A percentile compares a stretch with the other conserved stretches of the same genome.
These are phyloP conservation scores for Asteroscopus sphinx DNA, from an alignment of 2,888 invertebrate genomes.

Conservation along the genomic window DNA sequence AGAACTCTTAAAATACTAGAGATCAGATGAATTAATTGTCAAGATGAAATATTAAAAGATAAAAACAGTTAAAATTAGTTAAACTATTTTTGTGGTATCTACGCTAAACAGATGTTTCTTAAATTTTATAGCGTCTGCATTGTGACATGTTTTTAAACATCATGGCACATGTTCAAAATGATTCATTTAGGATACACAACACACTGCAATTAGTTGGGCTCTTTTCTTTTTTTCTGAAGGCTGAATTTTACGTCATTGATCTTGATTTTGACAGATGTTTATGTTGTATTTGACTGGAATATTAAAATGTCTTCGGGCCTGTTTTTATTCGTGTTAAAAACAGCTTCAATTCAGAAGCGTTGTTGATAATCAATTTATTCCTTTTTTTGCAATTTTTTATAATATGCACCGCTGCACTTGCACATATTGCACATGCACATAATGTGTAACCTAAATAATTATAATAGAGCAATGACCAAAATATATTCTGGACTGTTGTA, in stretches of 20 bases:
- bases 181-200: constrained; percentile 49
- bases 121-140: constrained; percentile 28
- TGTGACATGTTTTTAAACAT: constrained; percentile 54
- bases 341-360: not conserved
- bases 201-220: constrained; percentile 14
- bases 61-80: constrained; percentile 12
- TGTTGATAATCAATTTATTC: not conserved
- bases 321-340: not conserved
- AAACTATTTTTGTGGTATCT: constrained; percentile 39
- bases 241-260: constrained; percentile 24
- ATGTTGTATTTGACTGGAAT: constrained; percentile 17
- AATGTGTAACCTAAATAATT: constrained; percentile 68
- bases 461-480: constrained; percentile 82
- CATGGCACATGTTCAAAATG: constrained; percentile 55
- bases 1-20: not conserved
- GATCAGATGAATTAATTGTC: constrained; percentile 3
- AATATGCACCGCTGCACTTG: constrained; percentile 8
- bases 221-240: constrained; percentile 27
- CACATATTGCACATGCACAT: constrained; percentile 51
- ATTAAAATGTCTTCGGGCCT: constrained; percentile 3
- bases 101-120: constrained; percentile 48
- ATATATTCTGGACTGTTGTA: constrained; percentile 81
- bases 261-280: constrained; percentile 33
- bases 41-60: constrained; percentile 17
- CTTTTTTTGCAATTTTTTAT: not conserved